Conservation (phyloP, 2,888 invertebrate genomes). For the Diaphora mendica region DNA sequence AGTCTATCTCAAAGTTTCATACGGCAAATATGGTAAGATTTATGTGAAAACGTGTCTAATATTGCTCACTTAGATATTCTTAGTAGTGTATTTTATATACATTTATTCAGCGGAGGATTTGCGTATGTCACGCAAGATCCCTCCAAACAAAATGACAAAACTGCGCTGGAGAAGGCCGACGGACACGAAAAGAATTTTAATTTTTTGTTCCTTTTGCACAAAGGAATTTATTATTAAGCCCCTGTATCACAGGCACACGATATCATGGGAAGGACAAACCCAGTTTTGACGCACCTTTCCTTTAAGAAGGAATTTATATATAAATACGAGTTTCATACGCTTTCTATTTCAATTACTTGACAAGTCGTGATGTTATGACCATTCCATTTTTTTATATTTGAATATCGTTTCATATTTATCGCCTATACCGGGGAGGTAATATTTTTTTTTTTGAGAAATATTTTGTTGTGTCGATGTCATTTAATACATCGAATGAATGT, state of each 20-base stretch:
- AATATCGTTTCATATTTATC: constrained; percentile 44
- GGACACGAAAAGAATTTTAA: constrained; percentile 80
- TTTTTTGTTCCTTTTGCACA: constrained; percentile 79
- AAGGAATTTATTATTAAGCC: constrained; percentile 82
- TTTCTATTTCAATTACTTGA: constrained; percentile 67
- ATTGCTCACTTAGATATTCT: constrained; percentile 49
- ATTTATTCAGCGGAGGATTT: constrained; percentile 62
- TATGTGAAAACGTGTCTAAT: constrained; percentile 52
- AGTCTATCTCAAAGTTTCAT: constrained; percentile 37
- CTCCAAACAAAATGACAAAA: constrained; percentile 77
- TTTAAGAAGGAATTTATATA: constrained; percentile 70
- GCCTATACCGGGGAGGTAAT: constrained; percentile 32
- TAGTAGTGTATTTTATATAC: constrained; percentile 47
- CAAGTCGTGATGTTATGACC: constrained; percentile 54
- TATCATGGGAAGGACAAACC: constrained; percentile 68
- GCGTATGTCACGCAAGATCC: constrained; percentile 74
- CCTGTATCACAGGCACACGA: constrained; percentile 73
- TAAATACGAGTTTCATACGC: constrained; percentile 64
- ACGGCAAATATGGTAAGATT: constrained; percentile 43
- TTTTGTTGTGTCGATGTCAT: constrained; percentile 16
- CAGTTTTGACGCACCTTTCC: constrained; percentile 67
- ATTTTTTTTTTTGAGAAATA: constrained; percentile 25
- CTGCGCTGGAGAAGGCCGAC: constrained; percentile 69
- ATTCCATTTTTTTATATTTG: constrained; percentile 46
- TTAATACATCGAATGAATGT: constrained; percentile 1